Base-by-base conservation (phyloP, 1,140 invertebrate genomes). In the Drosophila prosaltans region DNA sequence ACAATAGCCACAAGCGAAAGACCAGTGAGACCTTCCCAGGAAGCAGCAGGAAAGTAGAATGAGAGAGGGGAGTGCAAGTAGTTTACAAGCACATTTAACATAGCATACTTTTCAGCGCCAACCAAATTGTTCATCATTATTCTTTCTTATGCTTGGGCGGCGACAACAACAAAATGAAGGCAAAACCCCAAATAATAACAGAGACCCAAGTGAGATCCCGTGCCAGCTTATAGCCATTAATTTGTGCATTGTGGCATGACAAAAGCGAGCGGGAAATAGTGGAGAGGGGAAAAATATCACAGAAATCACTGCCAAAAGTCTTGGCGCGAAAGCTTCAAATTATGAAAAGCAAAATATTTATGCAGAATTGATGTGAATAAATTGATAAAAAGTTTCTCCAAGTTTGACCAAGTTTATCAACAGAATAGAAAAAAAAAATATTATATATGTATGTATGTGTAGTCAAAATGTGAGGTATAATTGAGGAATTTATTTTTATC, bases 91-190 rank as follows among this genome's bases (percentile, higher is more conserved):
- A 59, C 73, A 66, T 72, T 72, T 63, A 36, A 40, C 62, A 40
- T 39, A 73, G 69, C 69, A 60, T 64, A 59, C 66, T 61, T 65
- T 59, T 5, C 45, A 61, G 55, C 54, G 57, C 5, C 64, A 24
- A 41, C 24, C 61, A 74, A 84, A 74, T 71, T 65, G 26, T 60
- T 40, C 57, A 32, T 24, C 68, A 82, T 82, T 82, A 72, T 54
- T 82, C 80, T 72, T 65, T 39, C 48, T 57, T 36, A 16, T 54
- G 39, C 40, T 62, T 45, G 41, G 40, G 11, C 36, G 60, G 24
- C 40, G 24, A 62, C 30, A 39, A 39, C 54, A 60, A 16, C 24
- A 21, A 69, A 60, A 73, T 72, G 45, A 77, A 62, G 10, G 45
- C 8, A 21, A 26, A 51, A 51, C 45, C 45, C 45, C 45, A 51